Percentiles rank a stretch among this genome's conserved stretches.
Evolutionary conservation across 2,113 vertebrate species (phyloP).

Genomic region (Epinephelus cyanopodus): DNA sequence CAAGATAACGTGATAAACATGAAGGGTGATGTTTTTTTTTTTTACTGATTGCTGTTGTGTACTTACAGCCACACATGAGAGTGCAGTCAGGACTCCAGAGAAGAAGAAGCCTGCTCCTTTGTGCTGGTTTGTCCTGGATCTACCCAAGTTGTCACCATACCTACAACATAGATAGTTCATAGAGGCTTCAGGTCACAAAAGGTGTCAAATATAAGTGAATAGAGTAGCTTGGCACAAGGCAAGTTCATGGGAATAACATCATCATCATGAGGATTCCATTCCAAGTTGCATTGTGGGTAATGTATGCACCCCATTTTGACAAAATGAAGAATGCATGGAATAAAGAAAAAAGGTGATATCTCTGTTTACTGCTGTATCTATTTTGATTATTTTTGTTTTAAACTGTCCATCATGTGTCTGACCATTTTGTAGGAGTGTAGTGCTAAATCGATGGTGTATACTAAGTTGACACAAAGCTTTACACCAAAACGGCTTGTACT

Average conservation of each 20-base stretch:
- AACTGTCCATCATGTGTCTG: not conserved
- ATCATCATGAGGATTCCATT: not conserved
- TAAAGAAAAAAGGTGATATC: not conserved
- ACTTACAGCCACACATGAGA: conserved; percentile 93
- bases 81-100: conserved; percentile 91
- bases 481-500: not conserved
- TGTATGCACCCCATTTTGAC: not conserved
- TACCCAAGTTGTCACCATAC: conserved; percentile 84
- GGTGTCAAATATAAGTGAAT: not conserved
- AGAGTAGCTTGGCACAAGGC: not conserved
- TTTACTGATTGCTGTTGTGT: not conserved
- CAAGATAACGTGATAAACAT: not conserved
- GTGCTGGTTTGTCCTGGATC: conserved; percentile 74
- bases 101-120: conserved; percentile 90
- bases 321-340: not conserved
- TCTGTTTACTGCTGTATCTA: not conserved
- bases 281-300: not conserved
- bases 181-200: not conserved
- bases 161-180: conserved; percentile 41
- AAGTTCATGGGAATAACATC: not conserved
- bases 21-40: not conserved
- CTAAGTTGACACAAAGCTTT: not conserved
- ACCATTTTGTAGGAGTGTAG: not conserved
- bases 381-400: not conserved
- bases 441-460: too few species aligned